Base-by-base conservation (phyloP, 1,140 invertebrate genomes). In the Heliconius hewitsoni region DNA sequence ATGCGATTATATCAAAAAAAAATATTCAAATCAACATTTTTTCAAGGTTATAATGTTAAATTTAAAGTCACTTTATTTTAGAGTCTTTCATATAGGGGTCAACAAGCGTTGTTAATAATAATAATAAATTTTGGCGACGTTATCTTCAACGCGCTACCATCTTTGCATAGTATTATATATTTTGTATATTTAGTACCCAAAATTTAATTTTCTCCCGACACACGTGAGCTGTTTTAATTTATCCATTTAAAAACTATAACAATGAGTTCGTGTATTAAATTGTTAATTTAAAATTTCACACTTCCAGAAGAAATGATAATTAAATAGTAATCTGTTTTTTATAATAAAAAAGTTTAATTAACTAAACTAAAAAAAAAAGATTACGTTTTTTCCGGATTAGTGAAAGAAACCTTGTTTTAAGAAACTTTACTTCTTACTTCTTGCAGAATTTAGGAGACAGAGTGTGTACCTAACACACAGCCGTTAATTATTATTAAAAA, bases 231-330 rank as follows among this genome's bases (percentile, higher is more conserved):
- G 60, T 16, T 66, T 66, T 66, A 66, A 66, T 27, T 66, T 18
- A 66, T 66, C 30, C 9, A 66, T 66, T 66, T 30, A 66, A 27
- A 66, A 30, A 66, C 23, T 66, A 66, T 66, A 66, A 66, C 23
- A 30, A 30, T 13, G 60, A 16, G 13, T 27, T 27, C 27, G 2
- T 66, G 60, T 60, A 60, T 66, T 66, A 57, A 30, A 66, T 30
- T 66, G n/a, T 66, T 66, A 1, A 27, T 66, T 27, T 30, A 66
- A 66, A 66, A 30, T 66, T 52, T 19, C 50, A 52, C 50, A 52
- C 5, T 52, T 52, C 18, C 34, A 5, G 34, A 37, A 4, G 34
- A 0, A 37, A 37, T 6, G 34, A 6, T 37, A 37, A 37, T 37
- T 37, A 6, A 8, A 37, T 37, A 37, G 6, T 34, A 34, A 0